Base-by-base conservation (phyloP, 2,113 vertebrate genomes). In the Diadophis punctatus region DNA sequence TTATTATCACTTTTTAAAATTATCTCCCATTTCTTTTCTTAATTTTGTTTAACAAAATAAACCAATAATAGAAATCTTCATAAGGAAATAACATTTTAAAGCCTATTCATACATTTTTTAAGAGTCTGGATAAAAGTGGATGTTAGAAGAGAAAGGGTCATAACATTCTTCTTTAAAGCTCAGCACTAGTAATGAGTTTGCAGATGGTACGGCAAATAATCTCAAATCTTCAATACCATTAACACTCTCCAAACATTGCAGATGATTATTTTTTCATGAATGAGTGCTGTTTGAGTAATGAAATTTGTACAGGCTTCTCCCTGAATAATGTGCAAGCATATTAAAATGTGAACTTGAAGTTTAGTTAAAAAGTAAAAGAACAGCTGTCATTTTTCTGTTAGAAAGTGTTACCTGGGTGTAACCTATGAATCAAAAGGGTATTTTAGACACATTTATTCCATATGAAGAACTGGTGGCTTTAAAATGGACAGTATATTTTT, bases 181-280 rank as follows among this genome's bases (percentile, higher is more conserved):
- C 58, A 46, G 53, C 60, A 46, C 30, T 89, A 46, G 53, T 90
- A 92, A 92, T 92, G 88, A 90, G 74, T 90, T 92, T 86, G 92
- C 92, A 90, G 88, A 90, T 86, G 74, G 88, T 51, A 58, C n/a
- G 51, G 88, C 92, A 92, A 90, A 92, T 92, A 92, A 92, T 92
- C 88, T 90, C 74, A 85, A 60, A 52, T 90, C 74, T 86, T 86
- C 92, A 92, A 39, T 86, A 85, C 74, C 53, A 86, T 90, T 92
- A 90, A 86, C 60, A 88, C 43, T 90, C 88, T 92, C 27, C 92
- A 92, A 92, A 90, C 88, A 92, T 52, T 86, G 74, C 30, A 92
- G 74, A 86, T 90, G 84, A 92, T 92, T 89, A 90, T 92, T 92
- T 92, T 92, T 92, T 92, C 88, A 90, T 92, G 74, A 90, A 92